Evolutionary conservation across 2,113 vertebrate genomes (phyloP).

Genomic region (Vicugna pacos): DNA sequence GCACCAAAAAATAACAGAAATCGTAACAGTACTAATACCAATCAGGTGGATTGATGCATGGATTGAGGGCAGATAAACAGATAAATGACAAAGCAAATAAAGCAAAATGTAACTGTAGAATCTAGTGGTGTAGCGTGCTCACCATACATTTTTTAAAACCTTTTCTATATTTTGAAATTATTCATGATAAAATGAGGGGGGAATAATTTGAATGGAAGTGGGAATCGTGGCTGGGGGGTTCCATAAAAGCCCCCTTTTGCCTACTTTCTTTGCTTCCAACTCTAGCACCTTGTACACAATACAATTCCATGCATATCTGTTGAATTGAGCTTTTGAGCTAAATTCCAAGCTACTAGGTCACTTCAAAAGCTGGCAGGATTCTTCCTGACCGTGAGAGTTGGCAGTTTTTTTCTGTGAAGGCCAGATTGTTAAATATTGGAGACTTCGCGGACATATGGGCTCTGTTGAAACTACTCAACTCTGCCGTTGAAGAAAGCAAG

Average conservation of each 20-base stretch:
- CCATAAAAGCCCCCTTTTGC: background rate
- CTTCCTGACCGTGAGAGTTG: background rate
- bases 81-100: background rate
- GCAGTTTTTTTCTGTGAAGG: background rate
- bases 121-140: background rate
- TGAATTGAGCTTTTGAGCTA: background rate
- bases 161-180: background rate
- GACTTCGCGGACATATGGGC: background rate
- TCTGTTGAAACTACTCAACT: background rate
- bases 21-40: background rate
- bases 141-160: background rate
- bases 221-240: background rate
- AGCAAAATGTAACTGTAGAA: background rate
- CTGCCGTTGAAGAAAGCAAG: background rate
- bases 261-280: background rate
- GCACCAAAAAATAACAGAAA: background rate
- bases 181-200: background rate
- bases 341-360: conserved; percentile 33
- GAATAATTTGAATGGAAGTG: conserved; percentile 3
- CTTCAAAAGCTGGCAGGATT: background rate
- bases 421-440: background rate
- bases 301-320: background rate
- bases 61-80: background rate
- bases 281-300: background rate
- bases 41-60: background rate